Base-by-base conservation (phyloP, 2,113 vertebrate species). In the Hypocryptadius cinnamomeus region DNA sequence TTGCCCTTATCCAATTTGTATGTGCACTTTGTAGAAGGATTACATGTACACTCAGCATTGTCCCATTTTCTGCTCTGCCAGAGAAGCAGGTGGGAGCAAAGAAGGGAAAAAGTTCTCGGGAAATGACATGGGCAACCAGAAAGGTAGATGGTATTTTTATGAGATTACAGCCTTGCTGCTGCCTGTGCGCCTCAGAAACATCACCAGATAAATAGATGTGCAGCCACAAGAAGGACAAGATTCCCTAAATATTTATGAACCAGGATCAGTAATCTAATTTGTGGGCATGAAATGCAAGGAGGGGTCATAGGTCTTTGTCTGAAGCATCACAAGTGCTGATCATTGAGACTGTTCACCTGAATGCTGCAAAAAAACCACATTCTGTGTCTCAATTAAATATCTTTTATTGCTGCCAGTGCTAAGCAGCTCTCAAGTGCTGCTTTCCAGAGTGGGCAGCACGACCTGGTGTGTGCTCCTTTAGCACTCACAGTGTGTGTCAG, bases 181-280 rank as follows among this genome's bases (percentile, higher is more conserved):
- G n/a, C 54, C 12, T 53, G 44, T 13, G 39, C 74, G 39, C 35
- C 53, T 73, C 47, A 56, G 77, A 63, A 73, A 59, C 22, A 45
- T 20, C 77, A n/a, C 11, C 9, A 37, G 51, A 48, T 73, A 92
- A 80, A 91, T 18, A 81, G 63, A 64, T 48, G n/a, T 51, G 22
- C 33, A 72, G 15, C 16, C 4, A 2, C 37, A 50, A 54, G 45
- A 65, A 70, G n/a, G 27, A 91, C 44, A 82, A 45, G 45, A 42
- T 76, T 87, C 48, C 31, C 63, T 89, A 79, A 95, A 79, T 89
- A 85, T 89, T 95, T 92, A 47, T 92, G 87, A 90, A 40, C 28
- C 40, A 57, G 70, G 60, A 85, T 15, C 50, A 54, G 25, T 54
- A 56, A 77, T 94, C 37, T 54, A 37, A 84, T 88, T 18, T 47